Conservation (phyloP, 2,888 invertebrate genomes). For the Mythimna albipuncta region DNA sequence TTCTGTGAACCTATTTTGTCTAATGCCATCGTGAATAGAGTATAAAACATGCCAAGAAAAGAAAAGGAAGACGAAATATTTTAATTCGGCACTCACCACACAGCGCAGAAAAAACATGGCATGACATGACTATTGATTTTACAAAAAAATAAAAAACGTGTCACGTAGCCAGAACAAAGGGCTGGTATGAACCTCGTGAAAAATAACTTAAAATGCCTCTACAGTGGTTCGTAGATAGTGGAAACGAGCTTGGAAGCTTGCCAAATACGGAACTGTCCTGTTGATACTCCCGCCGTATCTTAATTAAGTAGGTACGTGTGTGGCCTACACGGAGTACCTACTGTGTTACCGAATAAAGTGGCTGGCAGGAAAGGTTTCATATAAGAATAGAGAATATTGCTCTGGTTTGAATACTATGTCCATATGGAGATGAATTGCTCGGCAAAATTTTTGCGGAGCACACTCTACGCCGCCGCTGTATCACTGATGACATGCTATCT, state of each 20-base stretch:
- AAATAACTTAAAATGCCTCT: slow-evolving; percentile 60
- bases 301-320: slow-evolving; percentile 65
- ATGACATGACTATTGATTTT: slow-evolving; percentile 43
- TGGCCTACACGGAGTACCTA: slow-evolving; percentile 26
- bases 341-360: slow-evolving; percentile 8
- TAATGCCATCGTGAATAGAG: no score
- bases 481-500: not conserved
- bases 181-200: slow-evolving; percentile 50
- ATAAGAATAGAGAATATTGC: slow-evolving; percentile 21
- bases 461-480: slow-evolving; percentile 23
- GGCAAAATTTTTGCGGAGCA: slow-evolving; percentile 6
- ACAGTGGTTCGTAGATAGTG: slow-evolving; percentile 54
- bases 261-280: slow-evolving; percentile 62
- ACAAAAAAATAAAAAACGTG: slow-evolving; percentile 51
- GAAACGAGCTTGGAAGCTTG: slow-evolving; percentile 59
- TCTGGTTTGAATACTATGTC: slow-evolving; percentile 8
- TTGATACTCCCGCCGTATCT: slow-evolving; percentile 59
- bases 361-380: slow-evolving; percentile 29
- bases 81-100: no score
- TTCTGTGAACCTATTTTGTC: no score
- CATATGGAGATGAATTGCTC: slow-evolving; percentile 16
- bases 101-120: no score
- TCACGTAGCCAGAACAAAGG: slow-evolving; percentile 54
- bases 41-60: not conserved
- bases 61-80: no score